These are phyloP conservation scores for Philereme transversata DNA, from an alignment of 2,888 invertebrate genomes.

Conservation along the genomic window DNA sequence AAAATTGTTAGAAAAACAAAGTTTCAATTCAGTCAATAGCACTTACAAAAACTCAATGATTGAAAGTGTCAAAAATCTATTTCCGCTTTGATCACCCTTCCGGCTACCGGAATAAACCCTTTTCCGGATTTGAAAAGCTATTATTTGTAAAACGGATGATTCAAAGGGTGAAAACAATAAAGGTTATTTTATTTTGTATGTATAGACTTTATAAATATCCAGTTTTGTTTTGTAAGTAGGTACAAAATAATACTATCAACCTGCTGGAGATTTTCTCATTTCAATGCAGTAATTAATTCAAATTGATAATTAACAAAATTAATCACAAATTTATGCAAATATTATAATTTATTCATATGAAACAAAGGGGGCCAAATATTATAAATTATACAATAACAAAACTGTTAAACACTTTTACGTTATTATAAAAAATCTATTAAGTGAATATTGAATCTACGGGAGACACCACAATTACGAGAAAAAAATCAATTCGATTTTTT, in stretches of 20 bases:
- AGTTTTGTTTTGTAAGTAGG: background rate
- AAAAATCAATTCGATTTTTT: slow-evolving; percentile 36
- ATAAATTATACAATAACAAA: slow-evolving; percentile 7
- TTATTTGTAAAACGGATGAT: slow-evolving; percentile 50
- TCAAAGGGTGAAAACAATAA: slow-evolving; percentile 4
- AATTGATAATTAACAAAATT: background rate
- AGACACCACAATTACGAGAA: slow-evolving; percentile 32
- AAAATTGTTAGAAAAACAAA: no score
- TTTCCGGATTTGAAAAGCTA: slow-evolving; percentile 62
- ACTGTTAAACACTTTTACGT: slow-evolving; percentile 19
- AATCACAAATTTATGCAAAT: background rate
- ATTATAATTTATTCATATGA: background rate
- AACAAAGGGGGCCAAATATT: slow-evolving; percentile 3
- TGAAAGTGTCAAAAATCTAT: slow-evolving; percentile 78
- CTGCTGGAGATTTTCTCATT: background rate
- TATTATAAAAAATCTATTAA: slow-evolving; percentile 29
- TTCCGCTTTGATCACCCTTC: slow-evolving; percentile 75
- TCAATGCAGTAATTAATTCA: background rate
- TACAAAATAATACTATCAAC: no score
- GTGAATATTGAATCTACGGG: slow-evolving; percentile 23
- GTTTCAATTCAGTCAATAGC: no score
- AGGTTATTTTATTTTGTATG: background rate
- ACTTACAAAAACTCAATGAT: slow-evolving; percentile 42
- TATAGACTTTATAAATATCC: background rate
- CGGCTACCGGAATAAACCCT: slow-evolving; percentile 52